A percentile compares a stretch with the other conserved stretches of the same genome.
These are phyloP conservation scores for cattle (Bos taurus) DNA, from an alignment of 2,113 vertebrate species.

Conservation along the genomic window DNA sequence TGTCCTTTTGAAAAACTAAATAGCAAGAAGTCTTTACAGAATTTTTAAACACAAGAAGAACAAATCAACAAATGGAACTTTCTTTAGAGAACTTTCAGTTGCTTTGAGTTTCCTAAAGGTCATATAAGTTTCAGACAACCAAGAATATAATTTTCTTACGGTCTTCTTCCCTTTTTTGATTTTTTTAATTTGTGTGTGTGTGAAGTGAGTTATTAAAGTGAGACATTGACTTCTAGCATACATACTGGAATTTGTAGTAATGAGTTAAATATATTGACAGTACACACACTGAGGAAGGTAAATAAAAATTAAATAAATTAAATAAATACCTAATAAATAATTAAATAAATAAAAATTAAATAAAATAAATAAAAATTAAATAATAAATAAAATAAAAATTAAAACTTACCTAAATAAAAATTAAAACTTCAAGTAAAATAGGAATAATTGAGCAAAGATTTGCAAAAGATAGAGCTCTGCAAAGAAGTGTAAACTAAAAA, in stretches of 20 bases:
- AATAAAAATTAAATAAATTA: background rate
- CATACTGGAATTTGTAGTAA: conserved; percentile 75
- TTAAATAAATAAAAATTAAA: too few relatives aligned
- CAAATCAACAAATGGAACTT: conserved; percentile 55
- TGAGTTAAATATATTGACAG: conserved; percentile 77
- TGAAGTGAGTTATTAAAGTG: conserved; percentile 82
- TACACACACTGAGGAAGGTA: conserved; percentile 56
- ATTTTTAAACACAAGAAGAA: conserved; percentile 62
- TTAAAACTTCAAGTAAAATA: background rate
- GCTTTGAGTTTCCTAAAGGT: conserved; percentile 70
- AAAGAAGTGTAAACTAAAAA: background rate
- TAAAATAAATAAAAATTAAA: too few relatives aligned
- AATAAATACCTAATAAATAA: too few relatives aligned
- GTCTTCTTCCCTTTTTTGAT: background rate
- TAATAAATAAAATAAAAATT: too few relatives aligned
- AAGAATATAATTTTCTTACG: conserved; percentile 73
- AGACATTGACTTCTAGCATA: conserved; percentile 79
- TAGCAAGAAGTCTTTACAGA: conserved; percentile 64
- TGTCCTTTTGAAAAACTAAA: conserved; percentile 74
- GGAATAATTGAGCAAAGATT: background rate
- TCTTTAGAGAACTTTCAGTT: conserved; percentile 65
- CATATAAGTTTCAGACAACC: conserved; percentile 72
- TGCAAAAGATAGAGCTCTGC: background rate
- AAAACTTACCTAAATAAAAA: conserved; percentile 43
- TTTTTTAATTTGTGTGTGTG: conserved; percentile 68